Percentiles rank a stretch among this genome's conserved stretches.
These are phyloP conservation scores for Alca torda DNA, from an alignment of 2,797 vertebrate species.

Conservation along the genomic window DNA sequence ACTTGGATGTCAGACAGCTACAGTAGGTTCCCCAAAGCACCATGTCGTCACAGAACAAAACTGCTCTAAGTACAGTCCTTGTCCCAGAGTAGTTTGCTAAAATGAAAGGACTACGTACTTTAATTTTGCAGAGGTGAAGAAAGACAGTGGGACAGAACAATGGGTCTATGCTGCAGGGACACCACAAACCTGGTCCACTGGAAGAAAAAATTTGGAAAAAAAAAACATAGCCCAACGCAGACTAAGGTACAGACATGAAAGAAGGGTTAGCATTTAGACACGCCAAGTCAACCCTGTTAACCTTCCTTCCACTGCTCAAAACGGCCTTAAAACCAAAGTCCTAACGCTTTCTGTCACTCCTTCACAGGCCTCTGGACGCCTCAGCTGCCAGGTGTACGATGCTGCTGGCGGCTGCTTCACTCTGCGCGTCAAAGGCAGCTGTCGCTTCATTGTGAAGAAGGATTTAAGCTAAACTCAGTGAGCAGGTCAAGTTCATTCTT, in stretches of 20 bases:
- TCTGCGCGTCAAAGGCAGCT: background rate
- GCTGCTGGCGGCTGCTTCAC: background rate
- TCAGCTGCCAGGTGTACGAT: background rate
- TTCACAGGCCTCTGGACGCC: background rate
- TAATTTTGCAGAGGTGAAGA: background rate
- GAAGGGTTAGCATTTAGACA: background rate
- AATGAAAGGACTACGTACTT: background rate
- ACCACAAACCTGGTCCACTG: background rate
- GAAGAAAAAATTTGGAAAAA: background rate
- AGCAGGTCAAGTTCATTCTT: slow-evolving; percentile 66
- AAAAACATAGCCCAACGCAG: background rate
- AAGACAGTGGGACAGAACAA: background rate
- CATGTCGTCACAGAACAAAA: background rate
- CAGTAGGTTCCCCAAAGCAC: background rate
- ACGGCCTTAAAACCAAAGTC: background rate
- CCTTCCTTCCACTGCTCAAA: background rate
- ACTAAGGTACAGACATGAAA: background rate
- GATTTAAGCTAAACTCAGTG: background rate
- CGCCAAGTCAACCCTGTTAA: background rate
- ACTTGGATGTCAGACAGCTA: background rate
- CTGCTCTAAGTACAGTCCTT: background rate
- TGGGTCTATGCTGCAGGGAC: background rate
- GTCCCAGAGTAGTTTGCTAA: background rate
- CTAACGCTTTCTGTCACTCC: background rate
- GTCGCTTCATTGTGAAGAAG: background rate